phyloP scores from a whole-genome alignment of 2,888 invertebrate genomes.

The Chloroclystis v-ata region DNA sequence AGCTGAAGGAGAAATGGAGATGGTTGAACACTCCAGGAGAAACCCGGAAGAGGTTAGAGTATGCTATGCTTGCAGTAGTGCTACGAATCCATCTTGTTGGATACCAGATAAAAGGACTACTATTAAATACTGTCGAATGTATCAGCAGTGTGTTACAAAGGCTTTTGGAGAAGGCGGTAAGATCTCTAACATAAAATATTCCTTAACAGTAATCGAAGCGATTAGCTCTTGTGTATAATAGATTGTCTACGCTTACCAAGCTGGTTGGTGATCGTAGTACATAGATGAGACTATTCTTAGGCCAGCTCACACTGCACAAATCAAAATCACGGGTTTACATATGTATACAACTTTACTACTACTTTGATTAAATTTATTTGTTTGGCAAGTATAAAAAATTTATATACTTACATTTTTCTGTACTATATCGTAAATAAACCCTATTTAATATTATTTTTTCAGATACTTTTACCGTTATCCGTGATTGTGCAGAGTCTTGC shows the following conservation, averaged over 20 bases:
- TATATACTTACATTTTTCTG: no score
- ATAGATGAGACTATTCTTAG: no score
- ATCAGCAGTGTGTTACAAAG: slow-evolving; percentile 54
- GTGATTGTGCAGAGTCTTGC: slow-evolving; percentile 56
- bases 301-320: no score
- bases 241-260: no score
- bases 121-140: slow-evolving; percentile 56
- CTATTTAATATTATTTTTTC: slow-evolving; percentile 25
- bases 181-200: not conserved
- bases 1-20: not conserved
- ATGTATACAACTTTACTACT: no score
- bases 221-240: no score
- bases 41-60: slow-evolving; percentile 30
- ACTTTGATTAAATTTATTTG: no score
- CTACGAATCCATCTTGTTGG: slow-evolving; percentile 51
- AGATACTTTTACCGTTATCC: slow-evolving; percentile 47
- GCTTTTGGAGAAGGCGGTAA: slow-evolving; percentile 44
- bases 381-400: no score
- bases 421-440: no score
- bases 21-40: slow-evolving; percentile 5
- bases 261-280: no score
- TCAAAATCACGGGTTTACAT: no score
- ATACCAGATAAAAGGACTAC: slow-evolving; percentile 50
- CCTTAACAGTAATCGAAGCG: not conserved
- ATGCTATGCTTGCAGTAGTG: slow-evolving; percentile 60